Evolutionary conservation across 2,888 invertebrate species (phyloP).

Genomic region (Acrobasis suavella): DNA sequence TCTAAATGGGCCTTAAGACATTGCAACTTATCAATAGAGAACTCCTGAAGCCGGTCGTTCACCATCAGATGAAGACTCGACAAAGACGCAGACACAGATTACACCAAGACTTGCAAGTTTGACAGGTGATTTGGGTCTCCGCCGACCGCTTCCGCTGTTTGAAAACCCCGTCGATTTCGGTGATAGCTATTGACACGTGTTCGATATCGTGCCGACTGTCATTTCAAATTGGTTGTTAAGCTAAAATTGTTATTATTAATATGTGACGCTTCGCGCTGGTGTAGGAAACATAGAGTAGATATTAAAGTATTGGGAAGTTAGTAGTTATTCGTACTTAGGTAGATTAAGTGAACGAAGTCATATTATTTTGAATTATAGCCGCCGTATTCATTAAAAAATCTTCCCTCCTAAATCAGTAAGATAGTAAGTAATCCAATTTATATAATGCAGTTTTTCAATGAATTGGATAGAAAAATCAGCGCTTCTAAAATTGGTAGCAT

Average conservation of each 20-base stretch:
- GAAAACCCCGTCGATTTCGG: constrained; percentile 23
- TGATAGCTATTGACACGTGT: constrained; percentile 62
- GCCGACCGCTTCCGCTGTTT: constrained; percentile 62
- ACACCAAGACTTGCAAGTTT: constrained; percentile 63
- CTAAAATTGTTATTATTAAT: constrained; percentile 1
- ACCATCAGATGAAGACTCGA: constrained; percentile 61
- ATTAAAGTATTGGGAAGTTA: too few relatives aligned
- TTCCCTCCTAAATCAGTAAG: too few relatives aligned
- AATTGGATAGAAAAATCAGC: too few relatives aligned
- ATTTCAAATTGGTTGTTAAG: constrained; percentile 17
- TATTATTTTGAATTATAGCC: too few relatives aligned
- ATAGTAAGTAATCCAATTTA: too few relatives aligned
- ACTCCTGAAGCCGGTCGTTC: constrained; percentile 45
- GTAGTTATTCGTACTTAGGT: too few relatives aligned
- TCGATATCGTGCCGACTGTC: constrained; percentile 22
- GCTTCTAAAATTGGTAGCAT: too few relatives aligned
- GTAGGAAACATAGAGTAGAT: not conserved
- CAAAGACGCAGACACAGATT: constrained; percentile 75
- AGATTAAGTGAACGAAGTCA: too few relatives aligned
- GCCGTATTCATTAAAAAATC: too few relatives aligned
- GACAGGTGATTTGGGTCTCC: constrained; percentile 79
- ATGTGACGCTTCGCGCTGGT: not conserved
- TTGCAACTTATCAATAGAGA: constrained; percentile 45
- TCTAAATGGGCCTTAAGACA: constrained; percentile 26
- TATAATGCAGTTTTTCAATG: too few relatives aligned